Base-by-base conservation (phyloP, 2,888 invertebrate species). In the Diarsia mendica region DNA sequence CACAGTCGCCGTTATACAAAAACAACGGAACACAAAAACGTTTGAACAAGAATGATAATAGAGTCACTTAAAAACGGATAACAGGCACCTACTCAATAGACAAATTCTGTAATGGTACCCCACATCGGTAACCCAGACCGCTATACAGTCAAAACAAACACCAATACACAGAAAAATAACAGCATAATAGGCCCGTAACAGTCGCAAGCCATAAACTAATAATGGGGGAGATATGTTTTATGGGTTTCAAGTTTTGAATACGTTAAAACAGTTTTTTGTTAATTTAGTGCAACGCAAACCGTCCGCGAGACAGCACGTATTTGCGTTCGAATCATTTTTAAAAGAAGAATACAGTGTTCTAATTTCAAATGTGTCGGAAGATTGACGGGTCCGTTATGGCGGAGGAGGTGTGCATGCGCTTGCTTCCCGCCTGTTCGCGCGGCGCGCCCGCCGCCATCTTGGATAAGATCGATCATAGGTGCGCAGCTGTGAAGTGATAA, bases 221-320 rank as follows among this genome's bases (percentile, higher is more conserved):
- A 96, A 96, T 96, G 95, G 96, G 96, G 96, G 96, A 96, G 95
- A 90, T 94, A 95, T 96, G 95, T 95, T 96, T 96, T 96, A 96
- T 96, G 95, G 92, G 90, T 92, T 94, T 93, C 94, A 91, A 94
- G 94, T 95, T 96, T 94, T 95, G 95, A 95, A 96, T 96, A 94
- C 93, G 93, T 90, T 92, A 89, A 90, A 89, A 86, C 83, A 80
- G 81, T 93, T 95, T 95, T 96, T 95, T 94, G 92, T 92, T 89
- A 89, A 91, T 93, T 96, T 95, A 96, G 96, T 96, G 89, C 92
- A 91, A 89, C 90, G 87, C 92, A 93, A 92, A 93, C 93, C 92
- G 92, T 92, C 90, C 89, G 85, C 87, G 92, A 90, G 95, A 86
- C 84, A 91, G 91, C 95, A 96, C 96, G 96, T 93, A 90, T 85